phyloP scores from a whole-genome alignment of 2,888 invertebrate species.

The Lasioglossum calceatum region DNA sequence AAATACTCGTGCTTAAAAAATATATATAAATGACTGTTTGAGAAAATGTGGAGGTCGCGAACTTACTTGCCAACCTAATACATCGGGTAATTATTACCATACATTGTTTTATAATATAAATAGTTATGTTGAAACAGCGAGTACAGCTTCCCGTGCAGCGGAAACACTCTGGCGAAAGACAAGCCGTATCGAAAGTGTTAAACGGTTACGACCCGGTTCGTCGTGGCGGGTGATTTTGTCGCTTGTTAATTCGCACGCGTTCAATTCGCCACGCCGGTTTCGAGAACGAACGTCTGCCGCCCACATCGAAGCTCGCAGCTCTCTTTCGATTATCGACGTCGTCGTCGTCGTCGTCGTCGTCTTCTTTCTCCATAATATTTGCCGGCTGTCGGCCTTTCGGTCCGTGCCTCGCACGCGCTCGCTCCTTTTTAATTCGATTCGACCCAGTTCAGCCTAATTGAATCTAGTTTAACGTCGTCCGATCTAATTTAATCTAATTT shows the following conservation, averaged over 20 bases:
- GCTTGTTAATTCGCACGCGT: slow-evolving; percentile 81
- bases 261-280: slow-evolving; percentile 80
- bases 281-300: slow-evolving; percentile 77
- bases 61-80: too few species aligned
- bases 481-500: slow-evolving; percentile 42
- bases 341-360: neutral
- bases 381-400: neutral
- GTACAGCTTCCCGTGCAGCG: neutral
- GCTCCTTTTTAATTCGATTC: slow-evolving; percentile 35
- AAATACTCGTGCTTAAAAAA: too few species aligned
- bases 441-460: slow-evolving; percentile 50
- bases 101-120: too few species aligned
- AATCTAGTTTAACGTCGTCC: slow-evolving; percentile 44
- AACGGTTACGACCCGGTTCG: slow-evolving; percentile 81
- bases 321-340: slow-evolving; percentile 41
- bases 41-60: too few species aligned
- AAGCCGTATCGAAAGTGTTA: slow-evolving; percentile 41
- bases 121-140: neutral
- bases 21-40: too few species aligned
- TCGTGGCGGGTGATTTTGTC: slow-evolving; percentile 74
- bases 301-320: slow-evolving; percentile 72
- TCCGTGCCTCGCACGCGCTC: slow-evolving; percentile 14
- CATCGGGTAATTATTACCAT: too few species aligned
- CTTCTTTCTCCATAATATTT: neutral
- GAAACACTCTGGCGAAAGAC: neutral